Evolutionary conservation across 2,888 invertebrate genomes (phyloP), one percentile per base, ranked within the genome.

Genomic region (Ferrisia virgata): DNA sequence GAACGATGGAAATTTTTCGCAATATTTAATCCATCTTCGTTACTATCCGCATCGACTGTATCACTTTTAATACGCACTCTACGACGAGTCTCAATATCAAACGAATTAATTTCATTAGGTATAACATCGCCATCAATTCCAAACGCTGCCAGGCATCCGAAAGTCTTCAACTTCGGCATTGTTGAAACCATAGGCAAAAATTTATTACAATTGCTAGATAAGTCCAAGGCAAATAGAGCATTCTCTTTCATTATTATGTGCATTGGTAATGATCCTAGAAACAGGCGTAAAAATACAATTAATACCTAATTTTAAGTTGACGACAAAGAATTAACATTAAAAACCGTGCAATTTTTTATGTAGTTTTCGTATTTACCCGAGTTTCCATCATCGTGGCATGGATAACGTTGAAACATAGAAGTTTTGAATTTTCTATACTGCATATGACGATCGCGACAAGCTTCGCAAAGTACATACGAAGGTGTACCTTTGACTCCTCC

Each of bases 401-500:
- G 11, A 47, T 36, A 43, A 4, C 43, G 72, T 22, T 40, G 64
- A 47, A 69, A 83, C 31, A 43, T 76, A 22, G 72, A 81, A 1
- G 84, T 31, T 39, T 72, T 64, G 36, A 33, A 25, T 25, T 40
- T 78, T 2, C 72, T 80, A 22, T 47, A 33, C 28, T 85, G 85
- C 82, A 87, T 78, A 79, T 87, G 87, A 79, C 85, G 85, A 15
- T 86, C 86, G 9, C 87, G 93, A 88, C 99, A 99, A 72, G 91
- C 91, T 88, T 97, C 96, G 89, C 99, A 99, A 88, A 96, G 93
- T 36, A 98, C 91, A 89, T 98, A 98, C 95, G 97, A 97, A 18
- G 95, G 93, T 86, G 93, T 93, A 64, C 91, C 92, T 78, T 93
- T 94, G 40, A 93, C 91, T 33, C 95, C 95, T 2, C 95, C 95